Evolutionary conservation across 2,888 invertebrate genomes (phyloP).

Genomic region (Conchocele bisecta): DNA sequence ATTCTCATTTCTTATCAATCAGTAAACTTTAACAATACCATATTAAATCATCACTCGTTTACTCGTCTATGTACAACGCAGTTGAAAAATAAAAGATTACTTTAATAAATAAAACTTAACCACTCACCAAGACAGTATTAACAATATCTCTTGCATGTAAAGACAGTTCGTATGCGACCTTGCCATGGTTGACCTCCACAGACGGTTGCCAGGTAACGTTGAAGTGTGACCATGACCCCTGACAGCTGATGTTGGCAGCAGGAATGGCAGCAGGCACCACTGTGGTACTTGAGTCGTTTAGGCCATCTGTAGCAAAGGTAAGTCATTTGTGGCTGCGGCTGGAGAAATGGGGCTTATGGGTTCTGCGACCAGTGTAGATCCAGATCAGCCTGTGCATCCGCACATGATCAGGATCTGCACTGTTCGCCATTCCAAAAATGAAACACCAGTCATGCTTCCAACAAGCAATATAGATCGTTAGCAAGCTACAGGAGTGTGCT

Average conservation of each 20-base stretch:
- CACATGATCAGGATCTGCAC: too few species aligned
- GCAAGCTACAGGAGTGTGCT: too few species aligned
- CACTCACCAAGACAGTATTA: slow-evolving; percentile 14
- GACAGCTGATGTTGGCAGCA: slow-evolving; percentile 87
- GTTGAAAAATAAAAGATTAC: not conserved
- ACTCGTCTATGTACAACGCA: not conserved
- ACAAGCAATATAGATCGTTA: too few species aligned
- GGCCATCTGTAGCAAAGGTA: too few species aligned
- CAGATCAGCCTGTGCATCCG: too few species aligned
- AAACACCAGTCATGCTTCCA: too few species aligned
- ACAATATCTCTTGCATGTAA: slow-evolving; percentile 55
- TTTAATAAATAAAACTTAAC: not conserved
- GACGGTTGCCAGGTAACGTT: slow-evolving; percentile 91
- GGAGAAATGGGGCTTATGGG: too few species aligned
- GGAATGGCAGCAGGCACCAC: slow-evolving; percentile 90
- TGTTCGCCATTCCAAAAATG: too few species aligned
- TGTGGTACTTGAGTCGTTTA: slow-evolving; percentile 46
- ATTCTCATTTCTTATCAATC: too few species aligned
- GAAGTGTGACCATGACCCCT: slow-evolving; percentile 91
- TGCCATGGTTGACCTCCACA: slow-evolving; percentile 89
- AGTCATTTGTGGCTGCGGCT: too few species aligned
- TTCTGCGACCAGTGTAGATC: too few species aligned
- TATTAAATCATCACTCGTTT: not conserved
- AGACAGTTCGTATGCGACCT: slow-evolving; percentile 91
- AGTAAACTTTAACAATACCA: too few species aligned